phyloP scores from a whole-genome alignment of 2,113 vertebrate species.

The Oxyura jamaicensis region DNA sequence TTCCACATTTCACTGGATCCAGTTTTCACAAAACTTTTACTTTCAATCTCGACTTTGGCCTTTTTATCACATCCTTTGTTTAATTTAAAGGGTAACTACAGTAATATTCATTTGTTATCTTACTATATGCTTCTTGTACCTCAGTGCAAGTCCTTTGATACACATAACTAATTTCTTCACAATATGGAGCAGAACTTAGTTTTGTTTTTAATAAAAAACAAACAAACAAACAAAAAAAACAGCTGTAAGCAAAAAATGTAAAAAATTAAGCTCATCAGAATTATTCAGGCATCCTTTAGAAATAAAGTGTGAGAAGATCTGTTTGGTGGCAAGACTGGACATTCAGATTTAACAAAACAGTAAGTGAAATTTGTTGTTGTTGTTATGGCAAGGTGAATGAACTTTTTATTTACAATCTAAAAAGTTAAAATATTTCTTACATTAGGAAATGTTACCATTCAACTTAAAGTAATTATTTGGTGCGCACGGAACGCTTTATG shows the following conservation, averaged over 20 bases:
- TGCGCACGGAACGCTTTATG: background rate
- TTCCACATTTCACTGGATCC: background rate
- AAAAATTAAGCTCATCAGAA: background rate
- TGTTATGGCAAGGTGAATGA: background rate
- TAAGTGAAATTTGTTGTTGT: background rate
- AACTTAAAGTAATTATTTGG: background rate
- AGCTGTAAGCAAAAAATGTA: background rate
- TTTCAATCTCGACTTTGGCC: fast-evolving
- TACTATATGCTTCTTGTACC: background rate
- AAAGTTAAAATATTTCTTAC: background rate
- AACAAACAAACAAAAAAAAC: too few species aligned
- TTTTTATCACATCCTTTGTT: background rate
- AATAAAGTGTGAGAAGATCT: too few species aligned
- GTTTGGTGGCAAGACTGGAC: background rate
- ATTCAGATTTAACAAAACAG: background rate
- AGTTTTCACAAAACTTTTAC: background rate
- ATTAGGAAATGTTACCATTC: background rate
- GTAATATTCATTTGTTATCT: background rate
- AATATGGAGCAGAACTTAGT: background rate
- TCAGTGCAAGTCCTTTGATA: background rate
- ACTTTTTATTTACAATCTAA: background rate
- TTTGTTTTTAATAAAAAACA: too few species aligned
- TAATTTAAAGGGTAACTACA: background rate
- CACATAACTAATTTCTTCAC: background rate
- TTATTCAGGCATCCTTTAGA: background rate